Conservation (phyloP, 2,797 vertebrate species). For the Buphagus erythrorhynchus region DNA sequence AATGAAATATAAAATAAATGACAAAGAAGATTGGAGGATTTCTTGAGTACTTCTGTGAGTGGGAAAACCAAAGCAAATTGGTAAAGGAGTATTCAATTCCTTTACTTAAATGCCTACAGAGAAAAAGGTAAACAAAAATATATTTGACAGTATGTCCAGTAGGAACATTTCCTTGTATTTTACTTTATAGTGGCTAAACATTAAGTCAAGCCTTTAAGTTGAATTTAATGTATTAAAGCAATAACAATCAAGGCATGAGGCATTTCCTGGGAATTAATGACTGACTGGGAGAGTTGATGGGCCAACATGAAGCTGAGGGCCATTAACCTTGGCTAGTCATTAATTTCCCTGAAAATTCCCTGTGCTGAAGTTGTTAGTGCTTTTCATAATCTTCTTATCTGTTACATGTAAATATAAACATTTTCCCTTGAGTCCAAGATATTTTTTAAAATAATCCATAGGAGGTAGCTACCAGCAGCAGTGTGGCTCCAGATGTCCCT, state of each 20-base stretch:
- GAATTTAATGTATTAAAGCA: conserved; percentile 76
- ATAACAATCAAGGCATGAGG: conserved; percentile 63
- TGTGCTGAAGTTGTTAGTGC: conserved; percentile 50
- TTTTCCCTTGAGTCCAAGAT: neutral
- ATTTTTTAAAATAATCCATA: neutral
- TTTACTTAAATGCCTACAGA: conserved; percentile 34
- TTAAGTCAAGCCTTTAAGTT: conserved; percentile 74
- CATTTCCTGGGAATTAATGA: conserved; percentile 77
- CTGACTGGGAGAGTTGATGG: conserved; percentile 69
- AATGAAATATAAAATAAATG: conserved; percentile 17
- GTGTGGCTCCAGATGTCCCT: neutral
- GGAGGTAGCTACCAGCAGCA: neutral
- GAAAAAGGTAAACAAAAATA: conserved; percentile 69
- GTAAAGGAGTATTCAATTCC: conserved; percentile 8
- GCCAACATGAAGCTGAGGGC: conserved; percentile 60
- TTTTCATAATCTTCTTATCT: conserved; percentile 62
- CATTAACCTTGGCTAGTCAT: conserved; percentile 71
- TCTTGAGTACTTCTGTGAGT: neutral
- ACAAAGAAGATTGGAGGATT: neutral
- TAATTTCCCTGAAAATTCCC: conserved; percentile 72
- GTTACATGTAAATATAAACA: conserved; percentile 34
- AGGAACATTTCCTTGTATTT: conserved; percentile 63
- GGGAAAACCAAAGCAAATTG: conserved; percentile 22
- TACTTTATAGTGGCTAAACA: conserved; percentile 69
- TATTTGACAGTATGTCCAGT: conserved; percentile 36